A percentile compares a stretch with the other conserved stretches of the same genome.
Evolutionary conservation across 2,888 invertebrate species (phyloP).

Genomic region (Lepidochitona cinerea): DNA sequence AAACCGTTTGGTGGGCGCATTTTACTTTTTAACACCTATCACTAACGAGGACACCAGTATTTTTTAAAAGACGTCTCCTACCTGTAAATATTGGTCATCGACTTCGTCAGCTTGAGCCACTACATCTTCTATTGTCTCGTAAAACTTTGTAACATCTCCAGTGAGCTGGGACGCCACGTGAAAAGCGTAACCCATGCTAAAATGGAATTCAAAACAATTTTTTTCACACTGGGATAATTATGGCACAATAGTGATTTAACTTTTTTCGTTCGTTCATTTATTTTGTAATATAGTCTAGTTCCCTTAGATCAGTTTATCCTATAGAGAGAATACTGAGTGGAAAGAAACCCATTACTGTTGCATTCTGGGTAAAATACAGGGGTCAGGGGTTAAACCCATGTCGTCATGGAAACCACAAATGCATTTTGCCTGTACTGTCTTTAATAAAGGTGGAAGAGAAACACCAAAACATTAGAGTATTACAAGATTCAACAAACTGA

Average conservation of each 20-base stretch:
- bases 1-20: too few relatives aligned
- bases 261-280: too few relatives aligned
- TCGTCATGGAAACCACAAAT: neutral
- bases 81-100: constrained; percentile 81
- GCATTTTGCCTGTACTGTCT: too few relatives aligned
- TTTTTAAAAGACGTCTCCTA: constrained; percentile 46
- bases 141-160: constrained; percentile 71
- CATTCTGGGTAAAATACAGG: neutral
- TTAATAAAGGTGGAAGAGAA: too few relatives aligned
- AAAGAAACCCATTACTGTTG: neutral
- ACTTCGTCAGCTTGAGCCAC: constrained; percentile 96
- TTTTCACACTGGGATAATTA: too few relatives aligned
- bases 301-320: neutral
- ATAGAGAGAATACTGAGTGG: neutral
- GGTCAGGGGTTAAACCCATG: neutral
- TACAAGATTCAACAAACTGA: too few relatives aligned
- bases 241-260: too few relatives aligned
- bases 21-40: too few relatives aligned
- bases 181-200: constrained; percentile 87
- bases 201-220: too few relatives aligned
- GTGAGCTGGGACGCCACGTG: constrained; percentile 84
- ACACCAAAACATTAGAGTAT: too few relatives aligned
- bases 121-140: constrained; percentile 90
- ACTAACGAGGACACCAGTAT: too few relatives aligned
- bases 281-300: too few relatives aligned